These are phyloP conservation scores for Parotia lawesii DNA, from an alignment of 2,113 vertebrate species.

Conservation along the genomic window DNA sequence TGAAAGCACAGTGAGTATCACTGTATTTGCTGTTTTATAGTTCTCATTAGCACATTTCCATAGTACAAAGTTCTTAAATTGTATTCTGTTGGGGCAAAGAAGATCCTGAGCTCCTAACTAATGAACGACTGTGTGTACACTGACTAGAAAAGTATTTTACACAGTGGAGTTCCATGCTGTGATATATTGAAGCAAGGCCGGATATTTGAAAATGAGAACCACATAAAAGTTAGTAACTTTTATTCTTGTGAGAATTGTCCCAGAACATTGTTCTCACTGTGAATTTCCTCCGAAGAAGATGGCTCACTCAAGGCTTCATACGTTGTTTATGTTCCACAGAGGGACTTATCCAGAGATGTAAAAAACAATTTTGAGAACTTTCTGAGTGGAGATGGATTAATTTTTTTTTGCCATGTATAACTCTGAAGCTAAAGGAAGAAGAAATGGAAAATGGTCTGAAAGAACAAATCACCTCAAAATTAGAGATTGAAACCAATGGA, in stretches of 20 bases:
- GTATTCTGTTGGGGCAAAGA: constrained; percentile 27
- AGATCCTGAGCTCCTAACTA: constrained; percentile 37
- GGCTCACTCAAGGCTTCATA: background rate
- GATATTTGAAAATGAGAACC: background rate
- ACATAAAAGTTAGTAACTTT: background rate
- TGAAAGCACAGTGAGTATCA: constrained; percentile 27
- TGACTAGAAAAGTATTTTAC: constrained; percentile 10
- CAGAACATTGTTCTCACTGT: constrained; percentile 10
- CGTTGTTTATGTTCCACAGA: background rate
- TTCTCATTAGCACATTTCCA: constrained; percentile 27
- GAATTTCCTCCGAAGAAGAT: constrained; percentile 4
- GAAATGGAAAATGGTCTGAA: background rate
- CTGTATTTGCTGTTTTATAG: constrained; percentile 21
- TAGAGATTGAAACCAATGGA: background rate
- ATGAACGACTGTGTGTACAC: background rate
- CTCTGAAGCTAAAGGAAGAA: background rate
- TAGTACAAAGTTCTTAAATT: constrained; percentile 21
- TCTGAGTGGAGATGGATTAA: background rate
- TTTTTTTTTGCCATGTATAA: background rate
- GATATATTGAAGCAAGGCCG: background rate
- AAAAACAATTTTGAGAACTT: background rate
- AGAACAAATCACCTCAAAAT: background rate
- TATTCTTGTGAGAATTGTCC: constrained; percentile 6
- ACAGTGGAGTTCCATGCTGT: constrained; percentile 22
- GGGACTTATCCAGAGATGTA: background rate